These are phyloP conservation scores for Hyaena hyaena DNA, from an alignment of 2,113 vertebrate species.

Conservation along the genomic window DNA sequence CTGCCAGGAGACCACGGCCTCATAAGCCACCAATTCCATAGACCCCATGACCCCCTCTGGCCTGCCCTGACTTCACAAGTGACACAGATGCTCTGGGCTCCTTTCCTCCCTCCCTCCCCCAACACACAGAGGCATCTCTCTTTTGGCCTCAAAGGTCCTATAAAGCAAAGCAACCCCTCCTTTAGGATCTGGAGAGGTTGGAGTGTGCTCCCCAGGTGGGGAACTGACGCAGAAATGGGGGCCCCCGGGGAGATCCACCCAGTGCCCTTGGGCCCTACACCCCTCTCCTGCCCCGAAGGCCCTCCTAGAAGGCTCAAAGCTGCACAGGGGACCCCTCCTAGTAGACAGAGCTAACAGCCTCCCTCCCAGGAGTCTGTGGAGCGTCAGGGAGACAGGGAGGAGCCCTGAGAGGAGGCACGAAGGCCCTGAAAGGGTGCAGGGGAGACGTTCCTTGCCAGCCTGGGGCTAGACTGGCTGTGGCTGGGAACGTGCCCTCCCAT, in stretches of 20 bases:
- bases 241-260: background rate
- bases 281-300: background rate
- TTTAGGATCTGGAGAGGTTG: background rate
- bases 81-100: background rate
- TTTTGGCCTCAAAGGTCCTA: background rate
- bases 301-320: background rate
- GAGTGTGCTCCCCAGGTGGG: background rate
- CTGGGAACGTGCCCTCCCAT: background rate
- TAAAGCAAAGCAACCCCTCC: background rate
- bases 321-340: background rate
- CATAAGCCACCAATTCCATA: background rate
- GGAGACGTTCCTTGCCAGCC: background rate
- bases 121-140: background rate
- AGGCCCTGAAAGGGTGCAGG: background rate
- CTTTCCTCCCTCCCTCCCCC: background rate
- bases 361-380: background rate
- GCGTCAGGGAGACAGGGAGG: accelerated
- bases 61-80: background rate
- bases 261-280: background rate
- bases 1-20: background rate
- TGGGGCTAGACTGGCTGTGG: background rate
- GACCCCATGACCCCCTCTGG: background rate
- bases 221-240: background rate
- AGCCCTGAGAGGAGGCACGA: background rate
- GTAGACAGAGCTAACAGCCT: background rate